A percentile compares a stretch with the other conserved stretches of the same genome.
phyloP scores from a whole-genome alignment of 2,113 vertebrate species.

The Zingel zingel region DNA sequence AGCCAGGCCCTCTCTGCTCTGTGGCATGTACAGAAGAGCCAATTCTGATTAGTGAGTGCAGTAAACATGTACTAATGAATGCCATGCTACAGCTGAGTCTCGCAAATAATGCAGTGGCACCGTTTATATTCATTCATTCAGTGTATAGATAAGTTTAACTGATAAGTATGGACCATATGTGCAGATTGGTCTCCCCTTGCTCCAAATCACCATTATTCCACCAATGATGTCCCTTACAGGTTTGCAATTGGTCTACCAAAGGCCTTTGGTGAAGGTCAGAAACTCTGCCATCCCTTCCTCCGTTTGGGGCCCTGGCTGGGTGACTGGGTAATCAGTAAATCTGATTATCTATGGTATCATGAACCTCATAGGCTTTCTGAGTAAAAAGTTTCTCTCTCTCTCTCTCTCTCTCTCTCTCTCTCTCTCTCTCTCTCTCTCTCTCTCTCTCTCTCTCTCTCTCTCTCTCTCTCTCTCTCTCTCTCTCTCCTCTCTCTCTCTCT shows the following conservation, averaged over 20 bases:
- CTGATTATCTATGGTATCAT: neutral
- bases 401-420: no score
- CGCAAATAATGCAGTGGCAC: conserved; percentile 35
- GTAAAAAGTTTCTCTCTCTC: no score
- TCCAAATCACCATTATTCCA: neutral
- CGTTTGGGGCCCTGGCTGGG: neutral
- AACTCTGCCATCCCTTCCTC: neutral
- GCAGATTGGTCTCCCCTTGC: neutral
- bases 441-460: no score
- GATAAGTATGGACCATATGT: neutral
- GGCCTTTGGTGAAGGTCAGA: neutral
- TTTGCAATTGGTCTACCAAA: neutral
- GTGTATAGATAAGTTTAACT: neutral
- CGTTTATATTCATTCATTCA: neutral
- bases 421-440: no score
- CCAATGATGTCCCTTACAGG: neutral
- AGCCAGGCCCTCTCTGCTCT: conserved; percentile 61
- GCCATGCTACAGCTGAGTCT: conserved; percentile 28
- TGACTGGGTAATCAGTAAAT: neutral
- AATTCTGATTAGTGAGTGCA: conserved; percentile 60
- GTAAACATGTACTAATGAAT: conserved; percentile 70
- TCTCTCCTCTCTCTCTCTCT: no score
- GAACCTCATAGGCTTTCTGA: no score
- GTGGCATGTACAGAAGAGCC: conserved; percentile 58
- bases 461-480: no score